A percentile compares a stretch with the other conserved stretches of the same genome.
Conservation (phyloP, 37 sponge, comb jelly and placozoan species). For the Geodia barretti region DNA sequence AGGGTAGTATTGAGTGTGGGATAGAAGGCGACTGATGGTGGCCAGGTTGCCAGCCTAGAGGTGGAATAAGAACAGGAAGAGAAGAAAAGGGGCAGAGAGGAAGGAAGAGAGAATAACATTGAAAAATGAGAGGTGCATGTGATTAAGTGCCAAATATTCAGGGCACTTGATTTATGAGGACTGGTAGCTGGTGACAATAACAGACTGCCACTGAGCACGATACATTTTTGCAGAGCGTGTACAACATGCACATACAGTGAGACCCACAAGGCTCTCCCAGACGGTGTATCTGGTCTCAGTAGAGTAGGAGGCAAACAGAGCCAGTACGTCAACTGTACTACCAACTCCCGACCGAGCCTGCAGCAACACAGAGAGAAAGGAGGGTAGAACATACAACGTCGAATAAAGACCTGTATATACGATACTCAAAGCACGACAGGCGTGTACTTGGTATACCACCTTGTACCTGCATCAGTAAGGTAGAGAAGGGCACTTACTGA, state of each 20-base stretch:
- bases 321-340: conserved; percentile 76
- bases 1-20: conserved; percentile 57
- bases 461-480: conserved; percentile 69
- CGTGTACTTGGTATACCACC: conserved; percentile 75
- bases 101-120: not conserved
- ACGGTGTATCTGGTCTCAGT: conserved; percentile 88
- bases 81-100: too few relatives aligned
- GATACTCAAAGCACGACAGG: too few relatives aligned
- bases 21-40: conserved; percentile 41
- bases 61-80: not conserved
- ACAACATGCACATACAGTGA: too few relatives aligned
- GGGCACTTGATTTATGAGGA: not conserved
- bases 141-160: not conserved
- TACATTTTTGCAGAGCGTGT: too few relatives aligned
- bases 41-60: conserved; percentile 13
- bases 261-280: conserved; percentile 68
- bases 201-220: too few relatives aligned
- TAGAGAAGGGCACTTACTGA: conserved; percentile 44
- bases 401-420: too few relatives aligned
- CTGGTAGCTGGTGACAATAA: too few relatives aligned
- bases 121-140: not conserved
- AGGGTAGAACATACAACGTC: too few relatives aligned
- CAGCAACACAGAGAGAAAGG: too few relatives aligned
- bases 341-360: conserved; percentile 81
- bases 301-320: conserved; percentile 54